phyloP scores from a whole-genome alignment of 2,113 vertebrate species.

The Tichodroma muraria region DNA sequence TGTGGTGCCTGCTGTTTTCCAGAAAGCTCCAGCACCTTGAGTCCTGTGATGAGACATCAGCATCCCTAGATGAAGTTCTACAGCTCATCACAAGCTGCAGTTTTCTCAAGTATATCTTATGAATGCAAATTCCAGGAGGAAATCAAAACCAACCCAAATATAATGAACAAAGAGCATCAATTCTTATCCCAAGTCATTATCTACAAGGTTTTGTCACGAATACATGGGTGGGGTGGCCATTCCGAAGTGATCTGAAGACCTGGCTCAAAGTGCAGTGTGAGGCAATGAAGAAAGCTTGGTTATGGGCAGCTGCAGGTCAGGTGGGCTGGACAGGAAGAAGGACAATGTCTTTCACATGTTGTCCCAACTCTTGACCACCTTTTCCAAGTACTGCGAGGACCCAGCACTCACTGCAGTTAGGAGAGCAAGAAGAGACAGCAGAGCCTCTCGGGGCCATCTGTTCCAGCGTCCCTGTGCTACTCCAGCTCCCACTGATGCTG shows the following conservation, averaged over 20 bases:
- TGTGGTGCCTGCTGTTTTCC: not conserved
- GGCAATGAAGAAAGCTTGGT: not conserved
- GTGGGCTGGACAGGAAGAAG: not conserved
- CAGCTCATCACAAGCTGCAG: not conserved
- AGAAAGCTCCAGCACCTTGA: not conserved
- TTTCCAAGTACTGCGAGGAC: not conserved
- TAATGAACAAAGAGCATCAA: not conserved
- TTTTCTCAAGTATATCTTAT: not conserved
- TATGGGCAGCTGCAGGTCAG: not conserved
- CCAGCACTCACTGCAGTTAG: not conserved
- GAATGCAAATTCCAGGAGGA: not conserved
- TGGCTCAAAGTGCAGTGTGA: not conserved
- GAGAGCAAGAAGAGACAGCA: not conserved
- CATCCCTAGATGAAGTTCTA: not conserved
- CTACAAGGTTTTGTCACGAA: not conserved
- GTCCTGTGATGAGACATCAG: not conserved
- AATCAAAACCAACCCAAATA: not conserved
- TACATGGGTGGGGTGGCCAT: accelerated
- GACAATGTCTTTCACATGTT: not conserved
- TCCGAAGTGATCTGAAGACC: not conserved
- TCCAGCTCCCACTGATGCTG: not conserved
- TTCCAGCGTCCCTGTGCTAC: not conserved
- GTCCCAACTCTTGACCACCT: not conserved
- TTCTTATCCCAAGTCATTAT: not conserved
- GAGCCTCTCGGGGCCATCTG: accelerated